phyloP scores from a whole-genome alignment of 2,113 vertebrate genomes.

The Ochotona curzoniae region DNA sequence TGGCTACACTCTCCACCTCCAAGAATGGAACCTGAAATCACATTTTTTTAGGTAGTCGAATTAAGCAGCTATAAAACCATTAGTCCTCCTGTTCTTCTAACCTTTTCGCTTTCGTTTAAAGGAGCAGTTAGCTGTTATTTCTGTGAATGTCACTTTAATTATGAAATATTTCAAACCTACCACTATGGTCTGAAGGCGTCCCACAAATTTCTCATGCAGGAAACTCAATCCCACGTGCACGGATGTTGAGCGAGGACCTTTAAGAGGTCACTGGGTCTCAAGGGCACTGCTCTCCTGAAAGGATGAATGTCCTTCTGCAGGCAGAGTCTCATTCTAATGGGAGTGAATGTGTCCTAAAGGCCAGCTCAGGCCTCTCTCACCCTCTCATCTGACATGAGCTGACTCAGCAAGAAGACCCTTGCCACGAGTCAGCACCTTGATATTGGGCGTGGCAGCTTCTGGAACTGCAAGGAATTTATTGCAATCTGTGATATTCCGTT shows the following conservation, averaged over 20 bases:
- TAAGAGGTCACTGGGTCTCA: background rate
- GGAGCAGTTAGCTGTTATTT: background rate
- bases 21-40: background rate
- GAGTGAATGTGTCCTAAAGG: too few species aligned
- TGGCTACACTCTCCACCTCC: background rate
- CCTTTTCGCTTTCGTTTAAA: conserved; percentile 17
- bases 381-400: background rate
- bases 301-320: background rate
- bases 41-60: background rate
- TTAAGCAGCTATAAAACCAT: background rate
- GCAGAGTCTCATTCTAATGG: background rate
- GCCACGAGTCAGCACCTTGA: background rate
- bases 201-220: background rate
- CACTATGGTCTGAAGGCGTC: background rate
- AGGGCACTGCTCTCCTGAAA: background rate
- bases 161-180: conserved; percentile 24
- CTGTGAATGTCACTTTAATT: conserved; percentile 41
- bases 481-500: too few species aligned
- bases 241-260: background rate
- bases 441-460: too few species aligned
- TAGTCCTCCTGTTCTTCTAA: background rate
- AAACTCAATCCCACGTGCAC: background rate
- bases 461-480: background rate
- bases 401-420: background rate
- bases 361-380: background rate